Base-by-base conservation (phyloP, 2,113 vertebrate genomes). In the Trinectes maculatus region DNA sequence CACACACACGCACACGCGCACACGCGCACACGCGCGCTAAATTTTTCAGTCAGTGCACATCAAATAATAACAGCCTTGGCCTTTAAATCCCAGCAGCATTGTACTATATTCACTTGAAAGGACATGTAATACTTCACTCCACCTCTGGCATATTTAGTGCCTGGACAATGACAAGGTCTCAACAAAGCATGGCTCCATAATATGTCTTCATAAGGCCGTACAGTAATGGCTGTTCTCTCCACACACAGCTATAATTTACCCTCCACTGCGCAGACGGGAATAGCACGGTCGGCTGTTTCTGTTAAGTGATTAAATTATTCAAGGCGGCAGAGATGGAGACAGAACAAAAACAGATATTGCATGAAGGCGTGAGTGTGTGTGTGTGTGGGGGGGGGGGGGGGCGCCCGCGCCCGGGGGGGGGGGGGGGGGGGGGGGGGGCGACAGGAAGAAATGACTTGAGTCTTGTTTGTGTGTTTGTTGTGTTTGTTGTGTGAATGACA, bases 231-330 rank as follows among this genome's bases (percentile, higher is more conserved):
- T 63, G 51, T 53, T 53, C 70, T 64, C 62, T 29, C 48, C 53
- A 57, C 48, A 43, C 24, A 3, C 59, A 62, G 77, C 67, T 71
- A 74, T 85, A 72, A 80, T 82, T 84, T 79, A 82, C 53, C 34
- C 18, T 71, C 37, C 8, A 40, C 49, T 2, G 37, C 34, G 42
- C 46, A 55, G 77, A 68, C 58, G 26, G 44, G 67, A 69, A 77
- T 49, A 79, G 56, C 67, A 65, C 21, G 57, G 57, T 40, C 51
- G 54, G 65, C 71, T 63, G 65, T 78, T 64, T 64, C 44, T 59
- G 67, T 54, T 83, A 71, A 77, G 59, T 79, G 86, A 87, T 79
- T 85, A 56, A 79, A 88, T 87, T 75, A 87, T 87, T 89, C 59
- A 83, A 43, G 28, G 6, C 10, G 22, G 49, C 54, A 61, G 56